Conservation (phyloP, 1,140 invertebrate genomes). For the Brachystomella parvula region DNA sequence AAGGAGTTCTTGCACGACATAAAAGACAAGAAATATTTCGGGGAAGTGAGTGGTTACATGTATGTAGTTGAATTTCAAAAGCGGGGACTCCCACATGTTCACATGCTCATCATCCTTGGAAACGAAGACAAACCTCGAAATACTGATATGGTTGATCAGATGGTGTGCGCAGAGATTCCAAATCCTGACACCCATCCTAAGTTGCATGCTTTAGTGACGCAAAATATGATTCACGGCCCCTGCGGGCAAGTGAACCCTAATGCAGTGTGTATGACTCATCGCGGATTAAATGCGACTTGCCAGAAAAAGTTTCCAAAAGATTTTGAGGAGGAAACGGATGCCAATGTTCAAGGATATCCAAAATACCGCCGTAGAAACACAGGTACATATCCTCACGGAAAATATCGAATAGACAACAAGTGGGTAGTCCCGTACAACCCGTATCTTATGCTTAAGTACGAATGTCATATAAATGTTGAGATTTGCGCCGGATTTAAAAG, state of each 20-base stretch:
- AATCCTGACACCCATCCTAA: conserved; percentile 30
- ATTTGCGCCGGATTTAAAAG: conserved; percentile 48
- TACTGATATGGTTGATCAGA: conserved; percentile 34
- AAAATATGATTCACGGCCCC: conserved; percentile 35
- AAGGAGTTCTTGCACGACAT: conserved; percentile 46
- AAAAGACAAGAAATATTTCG: conserved; percentile 41
- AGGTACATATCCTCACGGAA: not conserved
- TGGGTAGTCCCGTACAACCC: conserved; percentile 51
- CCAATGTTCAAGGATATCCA: conserved; percentile 19
- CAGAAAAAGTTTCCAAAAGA: conserved; percentile 24
- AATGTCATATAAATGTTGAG: conserved; percentile 48
- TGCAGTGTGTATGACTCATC: conserved; percentile 38
- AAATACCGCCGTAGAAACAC: conserved; percentile 4
- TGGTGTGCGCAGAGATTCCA: conserved; percentile 38
- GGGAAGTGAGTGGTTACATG: conserved; percentile 41
- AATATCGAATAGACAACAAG: conserved; percentile 43
- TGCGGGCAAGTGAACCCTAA: conserved; percentile 34
- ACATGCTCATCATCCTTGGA: conserved; percentile 34
- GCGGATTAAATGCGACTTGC: conserved; percentile 22
- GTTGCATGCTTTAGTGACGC: conserved; percentile 19
- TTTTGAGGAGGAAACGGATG: conserved; percentile 14
- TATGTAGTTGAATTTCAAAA: conserved; percentile 40
- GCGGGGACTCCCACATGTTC: conserved; percentile 20
- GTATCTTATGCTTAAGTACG: conserved; percentile 45
- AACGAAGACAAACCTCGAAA: conserved; percentile 30